phyloP scores from a whole-genome alignment of 2,888 invertebrate species.

The Tachina lurida region DNA sequence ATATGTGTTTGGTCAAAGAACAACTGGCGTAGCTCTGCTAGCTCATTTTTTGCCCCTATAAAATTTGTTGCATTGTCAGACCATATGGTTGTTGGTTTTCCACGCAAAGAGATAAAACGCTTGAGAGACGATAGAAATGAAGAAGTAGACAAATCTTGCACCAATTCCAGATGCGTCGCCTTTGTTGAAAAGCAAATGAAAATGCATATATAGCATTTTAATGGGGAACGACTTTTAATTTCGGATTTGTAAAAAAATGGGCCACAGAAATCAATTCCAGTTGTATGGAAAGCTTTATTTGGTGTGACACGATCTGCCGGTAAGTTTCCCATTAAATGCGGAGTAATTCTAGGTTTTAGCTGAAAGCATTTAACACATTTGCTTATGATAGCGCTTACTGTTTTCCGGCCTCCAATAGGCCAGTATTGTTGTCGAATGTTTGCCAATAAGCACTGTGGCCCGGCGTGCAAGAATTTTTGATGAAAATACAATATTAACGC shows the following conservation, averaged over 20 bases:
- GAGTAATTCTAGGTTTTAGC: slow-evolving; percentile 15
- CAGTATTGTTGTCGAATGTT: no score
- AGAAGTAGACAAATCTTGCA: slow-evolving; percentile 65
- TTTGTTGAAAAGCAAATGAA: slow-evolving; percentile 72
- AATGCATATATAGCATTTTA: slow-evolving; percentile 60
- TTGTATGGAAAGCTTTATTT: slow-evolving; percentile 44
- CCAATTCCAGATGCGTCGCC: slow-evolving; percentile 64
- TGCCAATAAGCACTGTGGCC: no score
- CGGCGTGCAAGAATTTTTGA: no score
- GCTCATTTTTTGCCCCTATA: slow-evolving; percentile 43
- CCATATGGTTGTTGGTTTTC: slow-evolving; percentile 63
- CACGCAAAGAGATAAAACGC: slow-evolving; percentile 61
- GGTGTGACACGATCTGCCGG: slow-evolving; percentile 1
- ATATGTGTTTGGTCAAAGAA: no score
- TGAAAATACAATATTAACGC: no score
- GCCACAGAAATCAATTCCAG: slow-evolving; percentile 26
- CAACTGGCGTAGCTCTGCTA: slow-evolving; percentile 44
- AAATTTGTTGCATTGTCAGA: slow-evolving; percentile 5
- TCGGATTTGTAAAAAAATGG: slow-evolving; percentile 35
- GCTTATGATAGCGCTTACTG: slow-evolving; percentile 8
- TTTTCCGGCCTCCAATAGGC: slow-evolving; percentile 58
- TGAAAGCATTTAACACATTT: slow-evolving; percentile 56
- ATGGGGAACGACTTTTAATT: slow-evolving; percentile 48
- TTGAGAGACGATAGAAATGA: slow-evolving; percentile 62
- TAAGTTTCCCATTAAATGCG: neutral